These are phyloP conservation scores for Parnassius mnemosyne DNA, from an alignment of 2,888 invertebrate genomes.

Conservation along the genomic window DNA sequence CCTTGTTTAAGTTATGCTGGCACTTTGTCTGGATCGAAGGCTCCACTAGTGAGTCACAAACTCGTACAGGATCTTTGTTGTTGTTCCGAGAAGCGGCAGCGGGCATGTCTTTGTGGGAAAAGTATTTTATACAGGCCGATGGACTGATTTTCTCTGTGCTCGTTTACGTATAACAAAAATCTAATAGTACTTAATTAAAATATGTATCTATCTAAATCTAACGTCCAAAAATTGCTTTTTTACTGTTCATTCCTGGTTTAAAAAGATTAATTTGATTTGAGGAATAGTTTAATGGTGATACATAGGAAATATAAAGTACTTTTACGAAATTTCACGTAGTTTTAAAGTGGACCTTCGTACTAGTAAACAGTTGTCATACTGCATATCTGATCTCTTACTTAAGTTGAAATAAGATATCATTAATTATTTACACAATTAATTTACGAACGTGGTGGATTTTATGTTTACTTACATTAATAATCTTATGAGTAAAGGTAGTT, in stretches of 20 bases:
- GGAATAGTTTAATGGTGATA: too few species aligned
- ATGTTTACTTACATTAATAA: slow-evolving; percentile 23
- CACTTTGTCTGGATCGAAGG: slow-evolving; percentile 55
- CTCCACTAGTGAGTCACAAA: slow-evolving; percentile 63
- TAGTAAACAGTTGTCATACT: too few species aligned
- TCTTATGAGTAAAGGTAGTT: slow-evolving; percentile 20
- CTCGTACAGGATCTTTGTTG: slow-evolving; percentile 76
- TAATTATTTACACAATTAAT: slow-evolving; percentile 16
- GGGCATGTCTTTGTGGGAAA: slow-evolving; percentile 71
- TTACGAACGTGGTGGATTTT: slow-evolving; percentile 13
- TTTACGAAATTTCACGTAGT: too few species aligned
- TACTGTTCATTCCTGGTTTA: too few species aligned
- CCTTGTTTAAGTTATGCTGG: slow-evolving; percentile 35
- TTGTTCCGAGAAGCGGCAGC: slow-evolving; percentile 70
- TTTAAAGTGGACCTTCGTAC: too few species aligned
- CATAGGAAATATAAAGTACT: too few species aligned
- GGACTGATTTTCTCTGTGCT: slow-evolving; percentile 68
- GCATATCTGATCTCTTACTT: too few species aligned
- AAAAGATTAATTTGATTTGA: too few species aligned
- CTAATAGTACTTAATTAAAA: slow-evolving; percentile 31
- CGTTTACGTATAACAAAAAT: slow-evolving; percentile 45
- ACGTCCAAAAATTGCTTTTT: too few species aligned
- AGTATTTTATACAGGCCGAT: slow-evolving; percentile 69
- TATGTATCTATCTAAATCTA: background rate
- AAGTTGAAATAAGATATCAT: background rate